Conservation (phyloP, 2,113 vertebrate genomes). For the Petroica traversi region DNA sequence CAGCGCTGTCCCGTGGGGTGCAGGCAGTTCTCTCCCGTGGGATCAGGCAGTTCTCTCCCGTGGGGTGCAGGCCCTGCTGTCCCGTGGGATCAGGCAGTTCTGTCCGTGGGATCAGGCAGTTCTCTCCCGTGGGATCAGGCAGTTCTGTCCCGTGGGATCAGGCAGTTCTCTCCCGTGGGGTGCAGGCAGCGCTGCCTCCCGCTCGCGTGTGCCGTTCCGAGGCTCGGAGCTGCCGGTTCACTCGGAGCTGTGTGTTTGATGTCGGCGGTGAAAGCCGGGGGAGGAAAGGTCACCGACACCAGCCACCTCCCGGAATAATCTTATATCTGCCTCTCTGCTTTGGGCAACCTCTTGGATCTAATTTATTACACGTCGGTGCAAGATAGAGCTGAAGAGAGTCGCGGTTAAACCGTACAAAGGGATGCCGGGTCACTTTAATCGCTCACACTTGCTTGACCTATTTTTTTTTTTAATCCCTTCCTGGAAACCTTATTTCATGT, state of each 20-base stretch:
- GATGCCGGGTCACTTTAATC: conserved; percentile 38
- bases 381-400: background rate
- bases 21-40: no score
- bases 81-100: no score
- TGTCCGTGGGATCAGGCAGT: no score
- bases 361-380: background rate
- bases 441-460: conserved; percentile 58
- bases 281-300: background rate
- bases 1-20: no score
- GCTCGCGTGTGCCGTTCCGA: background rate
- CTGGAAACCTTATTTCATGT: conserved; percentile 67
- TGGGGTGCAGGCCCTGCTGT: no score
- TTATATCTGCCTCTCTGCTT: background rate
- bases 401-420: background rate
- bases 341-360: background rate
- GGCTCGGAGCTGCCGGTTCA: background rate
- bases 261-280: background rate
- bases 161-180: background rate
- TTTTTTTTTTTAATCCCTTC: conserved; percentile 54
- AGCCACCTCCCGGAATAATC: background rate
- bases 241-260: background rate
- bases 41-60: no score
- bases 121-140: no score
- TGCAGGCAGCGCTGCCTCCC: accelerated
- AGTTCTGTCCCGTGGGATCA: no score